phyloP scores from a whole-genome alignment of 2,797 vertebrate genomes.

The Pipistrellus pipistrellus region DNA sequence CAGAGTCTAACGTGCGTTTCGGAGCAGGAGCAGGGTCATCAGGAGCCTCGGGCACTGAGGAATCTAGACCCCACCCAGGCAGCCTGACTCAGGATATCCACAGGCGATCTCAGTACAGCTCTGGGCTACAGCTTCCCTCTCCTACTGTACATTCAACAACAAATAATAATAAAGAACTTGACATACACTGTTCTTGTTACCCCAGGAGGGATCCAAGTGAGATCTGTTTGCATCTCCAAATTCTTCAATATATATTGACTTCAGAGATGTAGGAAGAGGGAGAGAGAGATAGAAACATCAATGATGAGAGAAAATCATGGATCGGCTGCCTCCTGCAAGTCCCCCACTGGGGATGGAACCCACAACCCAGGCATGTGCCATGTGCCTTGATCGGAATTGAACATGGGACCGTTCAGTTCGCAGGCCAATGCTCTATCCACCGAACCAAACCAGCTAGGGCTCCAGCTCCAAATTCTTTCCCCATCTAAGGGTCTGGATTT shows the following conservation, averaged over 20 bases:
- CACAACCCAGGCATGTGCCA: too few relatives aligned
- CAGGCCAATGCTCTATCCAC: too few relatives aligned
- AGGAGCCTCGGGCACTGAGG: background rate
- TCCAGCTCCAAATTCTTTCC: background rate
- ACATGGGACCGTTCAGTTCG: too few relatives aligned
- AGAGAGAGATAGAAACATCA: too few relatives aligned
- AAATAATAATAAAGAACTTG: background rate
- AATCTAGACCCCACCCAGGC: background rate
- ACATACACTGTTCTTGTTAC: background rate
- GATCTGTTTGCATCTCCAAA: background rate
- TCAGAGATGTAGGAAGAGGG: too few relatives aligned
- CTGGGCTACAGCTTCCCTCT: background rate
- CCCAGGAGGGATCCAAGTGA: background rate
- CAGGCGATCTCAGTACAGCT: background rate
- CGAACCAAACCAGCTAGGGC: too few relatives aligned
- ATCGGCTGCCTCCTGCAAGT: too few relatives aligned
- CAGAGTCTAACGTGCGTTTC: background rate
- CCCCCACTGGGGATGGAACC: too few relatives aligned
- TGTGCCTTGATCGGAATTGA: too few relatives aligned
- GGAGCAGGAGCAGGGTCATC: rapidly evolving
- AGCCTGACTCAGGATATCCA: background rate
- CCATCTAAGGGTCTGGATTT: background rate
- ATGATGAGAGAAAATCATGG: too few relatives aligned
- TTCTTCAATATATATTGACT: background rate
- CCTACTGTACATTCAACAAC: background rate